phyloP scores from a whole-genome alignment of 2,888 invertebrate genomes.

The Teinopalpus imperialis region DNA sequence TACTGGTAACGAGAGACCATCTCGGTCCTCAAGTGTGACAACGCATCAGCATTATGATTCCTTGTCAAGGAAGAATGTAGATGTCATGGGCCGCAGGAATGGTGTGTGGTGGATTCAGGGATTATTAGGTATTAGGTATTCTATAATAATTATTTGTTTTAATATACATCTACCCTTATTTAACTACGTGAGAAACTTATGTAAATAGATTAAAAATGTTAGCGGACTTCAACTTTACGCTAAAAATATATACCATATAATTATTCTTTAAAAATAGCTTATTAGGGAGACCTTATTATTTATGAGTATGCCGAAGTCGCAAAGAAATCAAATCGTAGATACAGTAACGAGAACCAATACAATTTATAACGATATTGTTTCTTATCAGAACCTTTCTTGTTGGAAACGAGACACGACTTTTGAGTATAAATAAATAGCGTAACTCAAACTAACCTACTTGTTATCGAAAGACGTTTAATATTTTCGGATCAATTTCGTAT shows the following conservation, averaged over 20 bases:
- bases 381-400: constrained; percentile 28
- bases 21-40: no score
- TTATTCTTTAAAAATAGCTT: constrained; percentile 15
- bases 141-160: background rate
- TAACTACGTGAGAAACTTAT: constrained; percentile 2
- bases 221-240: constrained; percentile 4
- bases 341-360: constrained; percentile 11
- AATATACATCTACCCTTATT: background rate
- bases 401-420: constrained; percentile 23
- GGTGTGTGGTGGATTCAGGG: no score
- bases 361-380: constrained; percentile 19
- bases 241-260: constrained; percentile 4
- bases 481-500: constrained; percentile 47
- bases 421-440: constrained; percentile 24
- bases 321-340: constrained; percentile 9
- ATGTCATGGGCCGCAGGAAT: no score
- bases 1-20: no score
- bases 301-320: background rate
- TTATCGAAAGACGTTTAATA: constrained; percentile 28
- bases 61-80: no score
- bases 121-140: constrained; percentile 10
- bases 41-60: no score
- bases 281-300: constrained; percentile 14
- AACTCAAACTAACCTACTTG: constrained; percentile 30
- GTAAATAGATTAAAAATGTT: constrained; percentile 14